Evolutionary conservation across 2,113 vertebrate species (phyloP).

Genomic region (Lophius piscatorius): DNA sequence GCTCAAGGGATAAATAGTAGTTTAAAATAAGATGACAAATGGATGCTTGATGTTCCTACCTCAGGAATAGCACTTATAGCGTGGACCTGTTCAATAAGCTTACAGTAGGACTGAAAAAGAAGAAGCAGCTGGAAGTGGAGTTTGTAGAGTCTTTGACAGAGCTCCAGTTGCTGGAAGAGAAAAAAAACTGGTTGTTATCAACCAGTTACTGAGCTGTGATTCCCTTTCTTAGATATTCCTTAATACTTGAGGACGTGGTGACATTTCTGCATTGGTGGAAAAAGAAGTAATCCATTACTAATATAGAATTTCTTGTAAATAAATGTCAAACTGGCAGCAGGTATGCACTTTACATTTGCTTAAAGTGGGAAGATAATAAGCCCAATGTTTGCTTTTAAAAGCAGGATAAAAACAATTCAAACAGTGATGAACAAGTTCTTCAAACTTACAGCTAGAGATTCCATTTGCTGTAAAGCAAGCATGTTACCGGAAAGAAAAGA

Average conservation of each 20-base stretch:
- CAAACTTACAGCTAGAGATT: conserved; percentile 96
- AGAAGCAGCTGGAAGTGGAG: conserved; percentile 94
- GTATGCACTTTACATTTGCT: not conserved
- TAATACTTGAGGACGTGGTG: not conserved
- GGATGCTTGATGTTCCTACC: conserved; percentile 70
- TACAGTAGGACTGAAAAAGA: conserved; percentile 97
- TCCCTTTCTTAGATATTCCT: not conserved
- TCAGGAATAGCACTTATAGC: conserved; percentile 89
- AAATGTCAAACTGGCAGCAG: not conserved
- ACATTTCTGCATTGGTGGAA: not conserved
- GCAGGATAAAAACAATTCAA: not conserved
- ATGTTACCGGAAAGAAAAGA: conserved; percentile 88
- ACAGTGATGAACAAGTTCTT: conserved; percentile 75
- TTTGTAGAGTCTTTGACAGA: conserved; percentile 94
- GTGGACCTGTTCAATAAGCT: conserved; percentile 92
- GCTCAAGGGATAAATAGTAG: not conserved
- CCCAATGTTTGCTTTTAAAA: not conserved
- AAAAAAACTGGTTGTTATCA: conserved; percentile 3
- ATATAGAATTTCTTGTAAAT: conserved; percentile 1
- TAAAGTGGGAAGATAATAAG: not conserved
- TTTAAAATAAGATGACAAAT: not conserved
- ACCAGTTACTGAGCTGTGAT: not conserved
- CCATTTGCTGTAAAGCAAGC: conserved; percentile 97
- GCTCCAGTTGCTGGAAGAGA: conserved; percentile 89
- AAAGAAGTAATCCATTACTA: conserved; percentile 2